A percentile compares a stretch with the other conserved stretches of the same genome.
phyloP scores from a whole-genome alignment of 2,888 invertebrate genomes.

The Acanthoscelides obtectus region DNA sequence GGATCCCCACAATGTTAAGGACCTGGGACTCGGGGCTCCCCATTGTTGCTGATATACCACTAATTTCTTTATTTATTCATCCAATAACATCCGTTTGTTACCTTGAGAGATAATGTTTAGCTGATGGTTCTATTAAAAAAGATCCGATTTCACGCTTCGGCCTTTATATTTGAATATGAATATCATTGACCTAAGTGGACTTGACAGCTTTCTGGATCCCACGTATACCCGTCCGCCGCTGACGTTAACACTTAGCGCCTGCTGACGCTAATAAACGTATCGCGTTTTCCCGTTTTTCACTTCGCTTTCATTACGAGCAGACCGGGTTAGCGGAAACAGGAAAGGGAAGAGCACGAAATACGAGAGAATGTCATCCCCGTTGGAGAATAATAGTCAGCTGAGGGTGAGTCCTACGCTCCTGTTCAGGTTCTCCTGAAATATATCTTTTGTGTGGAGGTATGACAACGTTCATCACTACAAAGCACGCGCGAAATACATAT shows the following conservation, averaged over 20 bases:
- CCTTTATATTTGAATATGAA: too few species aligned
- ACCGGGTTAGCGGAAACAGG: neutral
- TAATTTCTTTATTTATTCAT: too few species aligned
- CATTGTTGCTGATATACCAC: too few species aligned
- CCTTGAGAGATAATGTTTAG: too few species aligned
- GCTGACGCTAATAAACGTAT: neutral
- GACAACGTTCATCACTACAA: neutral
- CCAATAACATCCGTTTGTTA: too few species aligned
- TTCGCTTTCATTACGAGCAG: neutral
- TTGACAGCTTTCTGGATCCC: too few species aligned
- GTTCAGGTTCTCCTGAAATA: neutral
- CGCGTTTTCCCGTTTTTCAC: neutral
- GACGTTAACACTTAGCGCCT: neutral
- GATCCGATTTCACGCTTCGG: too few species aligned
- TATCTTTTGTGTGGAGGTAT: neutral
- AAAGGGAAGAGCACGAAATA: neutral
- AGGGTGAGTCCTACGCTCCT: neutral
- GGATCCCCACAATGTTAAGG: too few species aligned
- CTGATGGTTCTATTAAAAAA: too few species aligned
- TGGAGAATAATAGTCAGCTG: neutral
- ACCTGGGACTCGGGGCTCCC: too few species aligned
- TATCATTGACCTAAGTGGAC: too few species aligned
- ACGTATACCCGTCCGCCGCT: neutral
- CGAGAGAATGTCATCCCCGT: neutral
- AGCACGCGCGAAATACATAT: neutral